phyloP scores from a whole-genome alignment of 2,113 vertebrate genomes.

The Paracanthobrama guichenoti region DNA sequence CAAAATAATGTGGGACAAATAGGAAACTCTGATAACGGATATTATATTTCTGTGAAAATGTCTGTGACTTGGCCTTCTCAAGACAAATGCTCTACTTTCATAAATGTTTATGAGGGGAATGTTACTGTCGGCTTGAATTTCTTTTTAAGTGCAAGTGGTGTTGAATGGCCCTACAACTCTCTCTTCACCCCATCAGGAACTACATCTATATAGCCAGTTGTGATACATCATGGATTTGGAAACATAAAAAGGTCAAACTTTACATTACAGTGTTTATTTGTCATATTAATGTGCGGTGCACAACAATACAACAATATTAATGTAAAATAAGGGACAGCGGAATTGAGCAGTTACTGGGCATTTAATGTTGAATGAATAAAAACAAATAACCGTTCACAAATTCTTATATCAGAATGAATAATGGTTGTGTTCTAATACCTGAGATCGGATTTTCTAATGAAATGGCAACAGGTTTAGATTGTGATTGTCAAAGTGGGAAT shows the following conservation, averaged over 20 bases:
- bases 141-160: conserved; percentile 26
- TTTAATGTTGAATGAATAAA: background rate
- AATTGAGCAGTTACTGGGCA: background rate
- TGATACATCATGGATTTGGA: conserved; percentile 37
- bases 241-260: conserved; percentile 22
- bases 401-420: conserved; percentile 33
- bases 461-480: conserved; percentile 2
- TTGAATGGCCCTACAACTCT: conserved; percentile 24
- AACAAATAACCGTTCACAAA: background rate
- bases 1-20: conserved; percentile 47
- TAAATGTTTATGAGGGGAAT: background rate
- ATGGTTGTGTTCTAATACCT: conserved; percentile 19
- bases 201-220: conserved; percentile 29
- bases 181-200: conserved; percentile 25
- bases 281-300: background rate
- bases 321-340: background rate
- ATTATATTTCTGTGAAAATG: conserved; percentile 54
- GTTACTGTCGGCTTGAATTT: conserved; percentile 11
- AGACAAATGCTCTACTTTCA: conserved; percentile 30
- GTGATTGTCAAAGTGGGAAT: background rate
- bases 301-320: background rate
- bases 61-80: conserved; percentile 27
- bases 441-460: conserved; percentile 18
- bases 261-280: background rate
- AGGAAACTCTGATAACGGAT: conserved; percentile 47